Conservation (phyloP, 2,113 vertebrate species). For the Varanus komodoensis region DNA sequence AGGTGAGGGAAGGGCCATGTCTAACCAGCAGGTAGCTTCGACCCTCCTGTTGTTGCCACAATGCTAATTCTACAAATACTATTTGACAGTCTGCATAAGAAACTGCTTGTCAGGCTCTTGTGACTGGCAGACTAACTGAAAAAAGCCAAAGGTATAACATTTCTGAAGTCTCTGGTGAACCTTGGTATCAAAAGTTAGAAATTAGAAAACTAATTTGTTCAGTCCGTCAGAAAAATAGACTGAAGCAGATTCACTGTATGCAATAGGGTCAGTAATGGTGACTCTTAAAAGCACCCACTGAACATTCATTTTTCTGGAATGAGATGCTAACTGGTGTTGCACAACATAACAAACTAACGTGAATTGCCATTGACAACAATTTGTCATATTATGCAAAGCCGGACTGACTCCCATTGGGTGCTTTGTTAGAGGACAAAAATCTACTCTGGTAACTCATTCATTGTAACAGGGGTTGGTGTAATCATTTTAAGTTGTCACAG, state of each 20-base stretch:
- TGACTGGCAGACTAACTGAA: not conserved
- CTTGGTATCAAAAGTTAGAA: not conserved
- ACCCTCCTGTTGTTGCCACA: not conserved
- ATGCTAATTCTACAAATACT: not conserved
- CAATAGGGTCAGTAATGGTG: not conserved
- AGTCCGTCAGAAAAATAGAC: not conserved
- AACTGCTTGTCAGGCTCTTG: not conserved
- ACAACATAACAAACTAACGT: no score
- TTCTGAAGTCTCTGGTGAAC: not conserved
- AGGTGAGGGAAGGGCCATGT: not conserved
- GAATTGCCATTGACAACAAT: no score
- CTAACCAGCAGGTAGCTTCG: not conserved
- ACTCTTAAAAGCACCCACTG: not conserved
- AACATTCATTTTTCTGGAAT: not conserved
- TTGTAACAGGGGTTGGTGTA: no score
- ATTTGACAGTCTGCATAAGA: not conserved
- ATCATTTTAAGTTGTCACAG: no score
- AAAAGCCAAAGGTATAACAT: not conserved
- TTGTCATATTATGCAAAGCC: no score
- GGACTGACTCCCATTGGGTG: no score
- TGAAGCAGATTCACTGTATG: not conserved
- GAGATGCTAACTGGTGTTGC: not conserved
- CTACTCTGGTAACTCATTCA: no score
- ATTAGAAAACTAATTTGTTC: not conserved
- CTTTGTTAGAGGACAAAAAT: no score